Evolutionary conservation across 1,140 invertebrate genomes (phyloP), one percentile per base, ranked within the genome.

Genomic region (Conus betulinus): DNA sequence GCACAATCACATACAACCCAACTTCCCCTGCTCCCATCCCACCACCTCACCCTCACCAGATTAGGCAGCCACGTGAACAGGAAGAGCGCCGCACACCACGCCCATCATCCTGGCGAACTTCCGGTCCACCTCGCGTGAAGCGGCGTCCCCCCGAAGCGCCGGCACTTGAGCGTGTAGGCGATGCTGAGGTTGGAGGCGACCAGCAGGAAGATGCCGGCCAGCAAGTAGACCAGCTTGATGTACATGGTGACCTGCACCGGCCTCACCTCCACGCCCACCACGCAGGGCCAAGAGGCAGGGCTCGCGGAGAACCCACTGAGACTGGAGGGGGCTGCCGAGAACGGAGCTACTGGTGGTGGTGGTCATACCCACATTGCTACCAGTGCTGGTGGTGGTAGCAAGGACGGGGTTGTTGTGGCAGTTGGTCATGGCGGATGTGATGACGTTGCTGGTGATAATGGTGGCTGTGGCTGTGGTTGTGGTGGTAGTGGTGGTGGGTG

Each of bases 1-100:
- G 39, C 39, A 39, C 39, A 39, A 39, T 1, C 3, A 39, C 39
- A 39, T 39, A 39, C 71, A 67, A 13, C 60, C 52, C 76, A 25
- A 23, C 76, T 25, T 25, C 27, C 76, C 76, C 76, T 5, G 1
- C 27, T 81, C 51, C 78, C 78, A 13, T 11, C n/a, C 15, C 78
- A 39, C 76, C n/a, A 17, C 78, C n/a, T 0, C 78, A 11, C 55
- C 81, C 85, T 87, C 20, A 89, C 88, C 53, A 89, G 79, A 83
- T 89, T 89, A 13, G 88, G 88, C 27, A 89, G 67, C 88, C 88
- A 89, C 7, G 88, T 89, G n/a, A 89, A 51, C 3, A 89, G 85
- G 79, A 89, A 89, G 51, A 86, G 60, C 20, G 27, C 15, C 20
- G 84, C 84, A n/a, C 53, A 89, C 85, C 6, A 89, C 88, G 6